Percentiles rank a stretch among this genome's conserved stretches.
Evolutionary conservation across 2,797 vertebrate genomes (phyloP).

Genomic region (Helicolenus hilgendorfi): DNA sequence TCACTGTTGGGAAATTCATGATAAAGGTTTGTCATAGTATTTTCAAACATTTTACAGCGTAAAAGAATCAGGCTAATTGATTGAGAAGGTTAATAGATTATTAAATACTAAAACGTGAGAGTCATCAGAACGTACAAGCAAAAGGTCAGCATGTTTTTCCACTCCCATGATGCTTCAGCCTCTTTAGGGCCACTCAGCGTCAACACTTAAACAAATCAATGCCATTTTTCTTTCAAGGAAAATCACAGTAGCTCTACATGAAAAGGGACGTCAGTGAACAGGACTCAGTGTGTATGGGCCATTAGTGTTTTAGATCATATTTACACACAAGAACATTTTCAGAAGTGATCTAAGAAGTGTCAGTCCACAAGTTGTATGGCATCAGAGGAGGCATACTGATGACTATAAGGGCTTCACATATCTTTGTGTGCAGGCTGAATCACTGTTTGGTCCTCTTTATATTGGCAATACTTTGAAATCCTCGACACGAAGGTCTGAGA

Average conservation of each 20-base stretch:
- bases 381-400: not conserved
- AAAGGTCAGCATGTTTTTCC: constrained; percentile 8
- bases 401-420: not conserved
- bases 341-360: not conserved
- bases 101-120: not conserved
- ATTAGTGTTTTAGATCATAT: not conserved
- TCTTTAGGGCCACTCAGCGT: constrained; percentile 3
- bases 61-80: not conserved
- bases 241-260: not conserved
- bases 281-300: not conserved
- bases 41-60: not conserved
- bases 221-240: not conserved
- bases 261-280: not conserved
- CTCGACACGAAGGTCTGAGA: not conserved
- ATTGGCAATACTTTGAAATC: not conserved
- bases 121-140: constrained; percentile 9
- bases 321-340: not conserved
- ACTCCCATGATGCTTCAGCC: not conserved
- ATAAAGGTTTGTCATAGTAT: not conserved
- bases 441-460: not conserved
- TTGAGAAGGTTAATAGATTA: not conserved
- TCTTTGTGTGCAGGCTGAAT: constrained; percentile 4
- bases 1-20: not conserved
- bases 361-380: not conserved
- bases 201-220: constrained; percentile 1